Evolutionary conservation across 2,888 invertebrate species (phyloP), one percentile per base, ranked within the genome.

Genomic region (Melanophora roralis): DNA sequence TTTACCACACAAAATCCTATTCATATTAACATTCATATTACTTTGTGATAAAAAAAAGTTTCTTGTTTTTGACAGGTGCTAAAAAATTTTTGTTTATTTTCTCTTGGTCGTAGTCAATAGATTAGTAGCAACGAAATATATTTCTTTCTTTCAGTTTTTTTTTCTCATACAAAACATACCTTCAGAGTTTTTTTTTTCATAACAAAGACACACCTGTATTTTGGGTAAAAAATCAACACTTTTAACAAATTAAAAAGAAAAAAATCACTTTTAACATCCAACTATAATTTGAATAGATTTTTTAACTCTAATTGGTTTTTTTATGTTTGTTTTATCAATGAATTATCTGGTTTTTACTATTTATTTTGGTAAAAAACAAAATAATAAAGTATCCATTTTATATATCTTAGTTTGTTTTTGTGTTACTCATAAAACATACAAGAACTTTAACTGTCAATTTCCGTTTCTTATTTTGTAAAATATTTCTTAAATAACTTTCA

Each of bases 1-100:
- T 57, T 74, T n/a, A n/a, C n/a, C n/a, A n/a, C n/a, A 67, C 59
- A 57, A 49, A 43, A 40, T 55, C 32, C 43, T 43, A 43, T 67
- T 73, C 45, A 43, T 67, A 27, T 6, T 27, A 3, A 27, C 6
- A 27, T 27, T 27, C 3, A 5, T 5, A 3, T 27, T 27, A 27
- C 27, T 27, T 27, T 5, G 27, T n/a, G n/a, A n/a, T n/a, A n/a
- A n/a, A n/a, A n/a, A n/a, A n/a, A n/a, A n/a, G n/a, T n/a, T n/a
- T n/a, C n/a, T n/a, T n/a, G n/a, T n/a, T n/a, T 59, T 57, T 60
- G 75, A 38, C 62, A 79, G 71, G 62, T 76, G 76, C 72, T 57
- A 76, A 45, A 59, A 57, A 69, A 51, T 49, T 62, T 49, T 23
- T 49, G n/a, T 34, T 23, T 23, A 21, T 47, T n/a, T 16, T 16